These are phyloP conservation scores for Danaus melanippus DNA, from an alignment of 1,140 invertebrate species.

Conservation along the genomic window DNA sequence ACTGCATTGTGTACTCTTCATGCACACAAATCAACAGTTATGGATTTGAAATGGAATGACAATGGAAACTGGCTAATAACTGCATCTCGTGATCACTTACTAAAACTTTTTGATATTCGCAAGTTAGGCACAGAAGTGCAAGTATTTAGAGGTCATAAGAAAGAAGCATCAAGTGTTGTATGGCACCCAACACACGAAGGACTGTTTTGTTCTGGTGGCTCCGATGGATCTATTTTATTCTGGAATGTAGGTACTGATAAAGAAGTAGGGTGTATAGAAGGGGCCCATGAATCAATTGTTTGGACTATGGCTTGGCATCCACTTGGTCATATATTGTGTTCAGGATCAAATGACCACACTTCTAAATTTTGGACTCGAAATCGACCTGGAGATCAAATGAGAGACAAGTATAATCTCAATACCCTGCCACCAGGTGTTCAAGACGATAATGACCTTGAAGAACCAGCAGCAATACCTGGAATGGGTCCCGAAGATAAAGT, in stretches of 20 bases:
- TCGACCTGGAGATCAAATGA: constrained; percentile 97
- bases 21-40: constrained; percentile 99
- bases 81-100: constrained; percentile 96
- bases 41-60: constrained; percentile 99
- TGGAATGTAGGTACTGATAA: constrained; percentile 99
- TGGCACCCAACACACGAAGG: constrained; percentile 99
- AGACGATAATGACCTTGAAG: constrained; percentile 76
- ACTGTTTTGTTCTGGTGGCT: constrained; percentile 96
- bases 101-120: constrained; percentile 98
- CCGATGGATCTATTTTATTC: constrained; percentile 97
- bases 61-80: constrained; percentile 99
- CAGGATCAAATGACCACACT: constrained; percentile 98
- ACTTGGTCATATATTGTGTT: constrained; percentile 97
- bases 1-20: constrained; percentile 91
- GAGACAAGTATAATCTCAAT: constrained; percentile 98
- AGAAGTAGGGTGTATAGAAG: constrained; percentile 97
- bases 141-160: constrained; percentile 98
- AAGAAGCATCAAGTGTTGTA: constrained; percentile 96
- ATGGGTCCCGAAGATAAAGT: constrained; percentile 96
- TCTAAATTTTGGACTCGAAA: constrained; percentile 99
- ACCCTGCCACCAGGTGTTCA: constrained; percentile 83
- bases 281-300: constrained; percentile 98
- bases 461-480: constrained; percentile 88
- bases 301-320: constrained; percentile 99
- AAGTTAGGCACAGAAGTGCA: constrained; percentile 95